phyloP scores from a whole-genome alignment of 2,797 vertebrate genomes.

The Phoeniculus purpureus region DNA sequence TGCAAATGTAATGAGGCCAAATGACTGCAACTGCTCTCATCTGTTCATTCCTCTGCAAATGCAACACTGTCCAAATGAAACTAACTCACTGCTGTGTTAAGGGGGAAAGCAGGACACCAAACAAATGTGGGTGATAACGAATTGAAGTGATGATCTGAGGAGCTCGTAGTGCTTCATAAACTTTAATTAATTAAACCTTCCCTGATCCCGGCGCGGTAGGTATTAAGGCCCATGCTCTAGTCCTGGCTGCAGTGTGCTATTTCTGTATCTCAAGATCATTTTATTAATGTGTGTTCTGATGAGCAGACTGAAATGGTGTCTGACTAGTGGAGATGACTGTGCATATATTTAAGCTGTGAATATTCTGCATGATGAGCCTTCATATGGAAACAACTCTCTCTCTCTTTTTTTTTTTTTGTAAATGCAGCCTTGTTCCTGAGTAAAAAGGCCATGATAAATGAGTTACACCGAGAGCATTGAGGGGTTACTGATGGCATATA shows the following conservation, averaged over 20 bases:
- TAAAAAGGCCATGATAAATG: slow-evolving; percentile 45
- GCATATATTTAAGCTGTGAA: slow-evolving; percentile 71
- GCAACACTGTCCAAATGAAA: slow-evolving; percentile 49
- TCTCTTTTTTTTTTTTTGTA: not conserved
- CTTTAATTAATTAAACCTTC: slow-evolving; percentile 63
- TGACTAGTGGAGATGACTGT: slow-evolving; percentile 69
- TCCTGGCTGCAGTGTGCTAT: slow-evolving; percentile 28
- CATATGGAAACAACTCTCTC: not conserved
- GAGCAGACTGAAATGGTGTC: slow-evolving; percentile 61
- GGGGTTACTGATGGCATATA: not conserved
- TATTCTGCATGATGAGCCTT: slow-evolving; percentile 48
- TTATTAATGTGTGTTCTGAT: slow-evolving; percentile 60
- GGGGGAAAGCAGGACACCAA: slow-evolving; percentile 39
- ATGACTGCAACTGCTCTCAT: slow-evolving; percentile 40
- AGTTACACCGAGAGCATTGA: not conserved
- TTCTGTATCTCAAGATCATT: slow-evolving; percentile 52
- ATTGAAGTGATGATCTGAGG: slow-evolving; percentile 62
- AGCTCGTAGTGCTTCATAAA: slow-evolving; percentile 51
- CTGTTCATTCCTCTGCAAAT: slow-evolving; percentile 45
- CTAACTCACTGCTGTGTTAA: slow-evolving; percentile 21
- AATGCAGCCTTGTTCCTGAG: slow-evolving; percentile 15
- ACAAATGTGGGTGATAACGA: slow-evolving; percentile 60
- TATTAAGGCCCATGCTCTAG: slow-evolving; percentile 11
- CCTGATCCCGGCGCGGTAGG: slow-evolving; percentile 24
- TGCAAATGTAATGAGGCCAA: not conserved